Evolutionary conservation across 2,888 invertebrate genomes (phyloP).

Genomic region (Trissolcus brochymenae): DNA sequence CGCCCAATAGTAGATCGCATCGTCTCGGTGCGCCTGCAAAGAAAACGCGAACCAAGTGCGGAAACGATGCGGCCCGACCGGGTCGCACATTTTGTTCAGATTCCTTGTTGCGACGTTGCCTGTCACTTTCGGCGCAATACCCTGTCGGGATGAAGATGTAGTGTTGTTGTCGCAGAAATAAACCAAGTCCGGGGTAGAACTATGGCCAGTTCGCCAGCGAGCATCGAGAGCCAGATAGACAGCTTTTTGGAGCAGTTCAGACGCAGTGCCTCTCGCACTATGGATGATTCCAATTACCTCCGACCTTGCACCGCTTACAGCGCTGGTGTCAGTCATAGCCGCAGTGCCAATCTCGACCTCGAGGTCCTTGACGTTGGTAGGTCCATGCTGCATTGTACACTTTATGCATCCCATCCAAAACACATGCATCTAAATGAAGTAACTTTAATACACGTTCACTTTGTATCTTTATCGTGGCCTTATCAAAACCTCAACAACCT

Average conservation of each 20-base stretch:
- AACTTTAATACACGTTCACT: too few species aligned
- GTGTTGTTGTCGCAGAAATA: not conserved
- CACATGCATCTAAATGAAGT: too few species aligned
- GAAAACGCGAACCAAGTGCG: not conserved
- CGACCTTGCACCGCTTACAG: slow-evolving; percentile 64
- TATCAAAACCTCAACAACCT: too few species aligned
- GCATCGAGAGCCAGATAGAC: slow-evolving; percentile 89
- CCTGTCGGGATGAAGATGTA: not conserved
- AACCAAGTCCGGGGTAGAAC: slow-evolving; percentile 51
- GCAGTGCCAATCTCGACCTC: slow-evolving; percentile 72
- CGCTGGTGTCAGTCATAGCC: slow-evolving; percentile 72
- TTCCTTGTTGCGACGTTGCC: not conserved
- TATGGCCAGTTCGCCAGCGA: slow-evolving; percentile 83
- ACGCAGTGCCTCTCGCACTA: slow-evolving; percentile 86
- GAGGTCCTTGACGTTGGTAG: slow-evolving; percentile 73
- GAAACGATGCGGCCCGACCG: slow-evolving; percentile 21
- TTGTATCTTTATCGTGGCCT: too few species aligned
- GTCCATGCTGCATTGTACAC: slow-evolving; percentile 29
- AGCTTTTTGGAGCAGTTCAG: slow-evolving; percentile 90
- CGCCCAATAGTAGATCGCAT: slow-evolving; percentile 24
- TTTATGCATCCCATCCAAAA: too few species aligned
- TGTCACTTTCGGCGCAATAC: not conserved
- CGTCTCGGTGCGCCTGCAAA: not conserved
- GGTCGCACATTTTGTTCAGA: not conserved
- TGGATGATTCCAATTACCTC: slow-evolving; percentile 78